These are phyloP conservation scores for Subacronicta megacephala DNA, from an alignment of 2,888 invertebrate species.

Conservation along the genomic window DNA sequence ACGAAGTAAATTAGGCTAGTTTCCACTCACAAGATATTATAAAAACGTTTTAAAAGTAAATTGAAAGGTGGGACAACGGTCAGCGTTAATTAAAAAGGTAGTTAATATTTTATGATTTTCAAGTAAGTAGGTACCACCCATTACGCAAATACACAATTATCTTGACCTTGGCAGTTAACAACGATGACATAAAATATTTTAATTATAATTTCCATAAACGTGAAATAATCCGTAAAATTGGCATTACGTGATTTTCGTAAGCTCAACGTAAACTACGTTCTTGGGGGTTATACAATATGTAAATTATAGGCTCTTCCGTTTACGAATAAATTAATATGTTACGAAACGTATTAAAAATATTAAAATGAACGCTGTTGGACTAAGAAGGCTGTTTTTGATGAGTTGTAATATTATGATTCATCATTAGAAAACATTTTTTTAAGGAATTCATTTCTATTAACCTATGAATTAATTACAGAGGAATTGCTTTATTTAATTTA, in stretches of 20 bases:
- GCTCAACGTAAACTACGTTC: conserved; percentile 4
- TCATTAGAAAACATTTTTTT: too few relatives aligned
- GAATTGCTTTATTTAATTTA: too few relatives aligned
- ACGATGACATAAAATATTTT: conserved; percentile 30
- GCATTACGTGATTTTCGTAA: conserved; percentile 11
- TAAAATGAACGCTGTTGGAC: too few relatives aligned
- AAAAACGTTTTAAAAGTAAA: too few relatives aligned
- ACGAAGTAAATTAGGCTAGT: too few relatives aligned
- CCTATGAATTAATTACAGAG: too few relatives aligned
- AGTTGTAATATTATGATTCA: too few relatives aligned
- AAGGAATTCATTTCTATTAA: too few relatives aligned
- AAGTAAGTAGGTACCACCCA: not conserved
- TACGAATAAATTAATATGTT: not conserved
- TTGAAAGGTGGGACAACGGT: too few relatives aligned
- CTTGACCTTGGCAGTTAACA: conserved; percentile 24
- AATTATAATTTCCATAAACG: conserved; percentile 42
- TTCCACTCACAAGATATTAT: too few relatives aligned
- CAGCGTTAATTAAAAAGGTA: not conserved
- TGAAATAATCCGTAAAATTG: conserved; percentile 44
- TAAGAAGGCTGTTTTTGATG: too few relatives aligned
- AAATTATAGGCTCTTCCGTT: not conserved
- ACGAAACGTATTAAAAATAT: too few relatives aligned
- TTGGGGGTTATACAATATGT: conserved; percentile 1
- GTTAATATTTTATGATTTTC: not conserved
- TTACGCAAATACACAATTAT: conserved; percentile 2